Conservation (phyloP, 2,113 vertebrate species). For the Cyanoliseus patagonus region DNA sequence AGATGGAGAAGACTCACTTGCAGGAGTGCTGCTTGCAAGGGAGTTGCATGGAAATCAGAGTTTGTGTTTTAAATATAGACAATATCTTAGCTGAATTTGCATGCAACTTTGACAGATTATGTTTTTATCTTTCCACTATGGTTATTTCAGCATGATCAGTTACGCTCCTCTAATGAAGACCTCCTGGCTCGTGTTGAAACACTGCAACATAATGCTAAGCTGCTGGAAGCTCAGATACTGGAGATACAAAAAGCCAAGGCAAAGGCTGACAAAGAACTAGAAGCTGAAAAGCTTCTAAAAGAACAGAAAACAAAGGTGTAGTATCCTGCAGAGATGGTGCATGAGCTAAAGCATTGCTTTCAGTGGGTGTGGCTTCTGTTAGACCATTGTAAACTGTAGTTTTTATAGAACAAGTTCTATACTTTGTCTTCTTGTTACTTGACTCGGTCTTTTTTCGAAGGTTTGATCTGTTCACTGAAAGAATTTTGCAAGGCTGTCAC, state of each 20-base stretch:
- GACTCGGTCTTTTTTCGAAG: neutral
- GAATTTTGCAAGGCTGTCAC: neutral
- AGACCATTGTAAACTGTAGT: neutral
- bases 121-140: neutral
- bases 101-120: neutral
- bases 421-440: neutral
- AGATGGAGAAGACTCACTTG: neutral
- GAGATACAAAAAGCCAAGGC: conserved; percentile 83
- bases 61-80: neutral
- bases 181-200: conserved; percentile 82
- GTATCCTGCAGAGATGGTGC: neutral
- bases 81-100: neutral
- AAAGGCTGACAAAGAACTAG: conserved; percentile 84
- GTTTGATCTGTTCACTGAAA: neutral
- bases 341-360: neutral
- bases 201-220: conserved; percentile 78
- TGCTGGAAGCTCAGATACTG: conserved; percentile 86
- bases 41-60: neutral
- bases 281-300: conserved; percentile 86
- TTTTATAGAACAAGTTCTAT: neutral
- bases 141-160: conserved; percentile 80
- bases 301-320: conserved; percentile 97
- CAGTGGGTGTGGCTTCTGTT: neutral
- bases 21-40: neutral
- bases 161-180: conserved; percentile 86